Percentiles rank a stretch among this genome's conserved stretches.
Evolutionary conservation across 2,888 invertebrate species (phyloP).

Genomic region (Esperia sulphurella): DNA sequence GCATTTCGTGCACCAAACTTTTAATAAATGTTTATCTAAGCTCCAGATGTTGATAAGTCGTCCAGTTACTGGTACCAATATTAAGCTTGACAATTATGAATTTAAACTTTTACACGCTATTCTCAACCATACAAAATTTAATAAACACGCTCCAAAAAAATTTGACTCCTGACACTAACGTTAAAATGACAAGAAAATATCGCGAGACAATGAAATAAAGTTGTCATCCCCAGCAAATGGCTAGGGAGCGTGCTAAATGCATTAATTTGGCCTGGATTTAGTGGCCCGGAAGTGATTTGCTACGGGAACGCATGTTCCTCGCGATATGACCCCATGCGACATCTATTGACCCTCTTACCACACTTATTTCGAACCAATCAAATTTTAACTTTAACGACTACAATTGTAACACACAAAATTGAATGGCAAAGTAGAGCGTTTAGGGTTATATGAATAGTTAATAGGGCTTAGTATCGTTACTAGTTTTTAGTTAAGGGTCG

Average conservation of each 20-base stretch:
- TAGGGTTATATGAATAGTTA: slow-evolving; percentile 46
- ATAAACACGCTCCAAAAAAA: slow-evolving; percentile 8
- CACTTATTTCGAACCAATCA: slow-evolving; percentile 30
- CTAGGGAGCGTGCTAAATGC: slow-evolving; percentile 77
- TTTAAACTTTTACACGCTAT: neutral
- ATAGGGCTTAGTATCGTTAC: slow-evolving; percentile 48
- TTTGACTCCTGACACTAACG: slow-evolving; percentile 35
- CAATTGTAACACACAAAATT: slow-evolving; percentile 30
- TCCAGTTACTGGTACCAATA: no score
- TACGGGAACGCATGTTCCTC: slow-evolving; percentile 73
- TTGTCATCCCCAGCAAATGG: slow-evolving; percentile 74
- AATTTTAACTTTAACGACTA: slow-evolving; percentile 35
- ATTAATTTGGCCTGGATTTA: slow-evolving; percentile 79
- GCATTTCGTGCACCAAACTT: no score
- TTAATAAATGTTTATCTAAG: no score
- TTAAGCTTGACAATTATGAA: neutral
- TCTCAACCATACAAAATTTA: slow-evolving; percentile 5
- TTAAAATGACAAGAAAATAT: slow-evolving; percentile 76
- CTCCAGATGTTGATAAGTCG: no score
- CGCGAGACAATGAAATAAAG: slow-evolving; percentile 75
- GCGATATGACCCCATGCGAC: slow-evolving; percentile 64
- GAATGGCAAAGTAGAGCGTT: slow-evolving; percentile 20
- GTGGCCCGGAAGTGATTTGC: slow-evolving; percentile 79
- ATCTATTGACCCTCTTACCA: slow-evolving; percentile 60
- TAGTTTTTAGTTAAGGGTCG: slow-evolving; percentile 58